Evolutionary conservation across 2,113 vertebrate species (phyloP).

Genomic region (Oreochromis aureus): DNA sequence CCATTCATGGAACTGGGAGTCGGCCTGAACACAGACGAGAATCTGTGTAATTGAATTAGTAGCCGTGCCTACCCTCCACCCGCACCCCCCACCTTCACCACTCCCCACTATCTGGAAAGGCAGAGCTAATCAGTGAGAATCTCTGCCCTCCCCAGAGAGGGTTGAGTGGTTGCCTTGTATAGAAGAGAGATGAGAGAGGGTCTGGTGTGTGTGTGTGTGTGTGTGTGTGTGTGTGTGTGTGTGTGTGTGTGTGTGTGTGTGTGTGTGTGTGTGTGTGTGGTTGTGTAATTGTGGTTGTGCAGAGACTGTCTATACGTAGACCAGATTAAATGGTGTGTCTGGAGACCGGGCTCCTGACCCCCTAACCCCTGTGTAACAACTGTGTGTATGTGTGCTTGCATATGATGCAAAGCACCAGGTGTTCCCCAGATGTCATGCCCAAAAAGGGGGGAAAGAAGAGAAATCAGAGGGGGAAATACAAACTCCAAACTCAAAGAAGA

Average conservation of each 20-base stretch:
- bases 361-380: slow-evolving; percentile 27
- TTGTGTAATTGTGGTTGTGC: slow-evolving; percentile 3
- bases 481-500: background rate
- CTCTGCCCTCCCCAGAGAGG: slow-evolving; percentile 48
- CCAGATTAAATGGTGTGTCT: slow-evolving; percentile 48
- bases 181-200: slow-evolving; percentile 35
- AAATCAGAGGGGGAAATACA: background rate
- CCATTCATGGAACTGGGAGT: slow-evolving; percentile 47
- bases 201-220: background rate
- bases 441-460: background rate
- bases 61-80: background rate
- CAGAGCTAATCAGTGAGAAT: slow-evolving; percentile 52
- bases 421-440: slow-evolving; percentile 50
- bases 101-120: background rate
- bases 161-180: slow-evolving; percentile 58
- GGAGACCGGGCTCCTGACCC: slow-evolving; percentile 46
- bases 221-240: slow-evolving; percentile 19
- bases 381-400: background rate
- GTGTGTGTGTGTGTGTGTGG: slow-evolving; percentile 5
- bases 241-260: background rate
- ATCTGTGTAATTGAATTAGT: slow-evolving; percentile 57
- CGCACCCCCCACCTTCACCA: background rate
- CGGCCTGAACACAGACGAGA: background rate
- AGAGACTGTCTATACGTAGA: slow-evolving; percentile 31
- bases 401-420: slow-evolving; percentile 59